A percentile compares a stretch with the other conserved stretches of the same genome.
These are phyloP conservation scores for Dissostichus mawsoni DNA, from an alignment of 2,113 vertebrate species.

Conservation along the genomic window DNA sequence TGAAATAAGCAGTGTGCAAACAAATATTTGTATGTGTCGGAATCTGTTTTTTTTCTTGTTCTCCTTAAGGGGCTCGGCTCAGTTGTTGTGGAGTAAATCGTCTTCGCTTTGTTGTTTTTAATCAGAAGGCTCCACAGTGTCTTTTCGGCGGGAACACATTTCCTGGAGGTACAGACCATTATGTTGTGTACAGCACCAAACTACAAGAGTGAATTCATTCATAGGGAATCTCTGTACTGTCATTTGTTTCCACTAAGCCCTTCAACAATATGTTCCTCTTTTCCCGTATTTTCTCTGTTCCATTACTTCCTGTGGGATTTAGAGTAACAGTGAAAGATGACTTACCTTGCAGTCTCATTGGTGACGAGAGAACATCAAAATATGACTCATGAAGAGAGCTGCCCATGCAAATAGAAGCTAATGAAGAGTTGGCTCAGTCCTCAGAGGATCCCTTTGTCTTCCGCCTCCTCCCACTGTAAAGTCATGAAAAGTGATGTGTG, in stretches of 20 bases:
- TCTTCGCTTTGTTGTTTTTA: not conserved
- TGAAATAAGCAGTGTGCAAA: no score
- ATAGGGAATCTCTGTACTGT: not conserved
- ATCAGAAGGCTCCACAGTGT: not conserved
- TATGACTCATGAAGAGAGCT: conserved; percentile 35
- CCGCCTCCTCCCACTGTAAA: no score
- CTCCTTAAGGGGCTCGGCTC: no score
- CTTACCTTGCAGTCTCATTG: conserved; percentile 36
- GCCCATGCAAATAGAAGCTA: conserved; percentile 65
- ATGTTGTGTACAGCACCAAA: not conserved
- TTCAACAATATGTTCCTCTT: conserved; percentile 9
- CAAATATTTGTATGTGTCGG: no score
- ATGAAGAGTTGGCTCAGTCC: conserved; percentile 61
- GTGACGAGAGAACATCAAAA: conserved; percentile 13
- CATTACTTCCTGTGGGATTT: conserved; percentile 14
- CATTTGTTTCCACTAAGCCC: conserved; percentile 25
- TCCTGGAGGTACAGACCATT: not conserved
- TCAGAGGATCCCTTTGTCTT: conserved; percentile 47
- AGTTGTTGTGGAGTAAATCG: no score
- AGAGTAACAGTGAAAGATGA: conserved; percentile 48
- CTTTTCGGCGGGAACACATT: not conserved
- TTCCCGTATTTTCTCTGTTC: not conserved
- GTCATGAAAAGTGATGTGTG: no score
- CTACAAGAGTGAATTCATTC: not conserved
- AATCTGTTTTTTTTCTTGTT: no score